Evolutionary conservation across 2,113 vertebrate genomes (phyloP), one percentile per base, ranked within the genome.

Genomic region (Noctilio leporinus): DNA sequence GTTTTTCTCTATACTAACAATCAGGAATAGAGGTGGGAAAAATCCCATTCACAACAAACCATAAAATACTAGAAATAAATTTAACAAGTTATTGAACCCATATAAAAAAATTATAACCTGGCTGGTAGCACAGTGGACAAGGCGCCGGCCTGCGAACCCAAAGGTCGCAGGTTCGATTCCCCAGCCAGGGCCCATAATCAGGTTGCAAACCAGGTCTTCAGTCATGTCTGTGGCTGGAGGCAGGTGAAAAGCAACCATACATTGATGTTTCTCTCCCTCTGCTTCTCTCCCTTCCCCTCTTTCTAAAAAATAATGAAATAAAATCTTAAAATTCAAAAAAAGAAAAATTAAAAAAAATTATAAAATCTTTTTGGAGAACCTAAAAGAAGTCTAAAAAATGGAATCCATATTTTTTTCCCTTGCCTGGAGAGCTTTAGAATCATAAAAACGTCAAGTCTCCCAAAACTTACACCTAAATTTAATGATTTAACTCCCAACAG

Each of bases 401-500:
- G 17, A 80, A 94, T 76, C 7, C n/a, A 94, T 84, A 92, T 91
- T 89, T 19, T 4, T 72, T 76, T 70, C 24, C n/a, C n/a, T n/a
- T n/a, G 2, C 94, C 72, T 80, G 19, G 40, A 38, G 76, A 76
- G 5, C 77, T 86, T 84, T 65, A 84, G 62, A 70, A 72, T 64
- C 12, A 81, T 87, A 93, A 96, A 95, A 95, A 93, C 62, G 15
- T 75, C 51, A 87, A 59, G 51, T 7, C 17, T 88, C 45, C 47
- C 51, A 64, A 65, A 85, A 88, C 33, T 95, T 88, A 76, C 55
- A 94, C 80, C 90, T 89, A 92, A 73, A 90, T 57, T 77, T 80
- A 89, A 89, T 89, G 86, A 86, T 89, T 95, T 75, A 87, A 92
- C 78, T 65, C 64, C 40, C 64, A 84, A 5, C 22, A 49, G 62